These are phyloP conservation scores for Scolopax bukidnonensis DNA, from an alignment of 2,797 vertebrate species.

Conservation along the genomic window DNA sequence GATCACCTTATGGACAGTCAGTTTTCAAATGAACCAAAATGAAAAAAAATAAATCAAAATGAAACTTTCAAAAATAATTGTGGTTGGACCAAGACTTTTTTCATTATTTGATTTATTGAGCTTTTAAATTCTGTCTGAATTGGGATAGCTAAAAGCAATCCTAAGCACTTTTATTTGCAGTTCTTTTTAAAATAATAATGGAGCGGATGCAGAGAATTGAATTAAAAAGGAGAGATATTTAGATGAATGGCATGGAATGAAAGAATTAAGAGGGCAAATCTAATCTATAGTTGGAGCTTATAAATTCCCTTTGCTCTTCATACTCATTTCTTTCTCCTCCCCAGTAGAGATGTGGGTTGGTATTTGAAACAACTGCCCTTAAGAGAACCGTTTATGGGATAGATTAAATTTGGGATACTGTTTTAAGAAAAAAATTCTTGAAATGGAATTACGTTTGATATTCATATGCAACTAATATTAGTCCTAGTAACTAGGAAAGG, in stretches of 20 bases:
- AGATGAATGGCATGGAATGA: not conserved
- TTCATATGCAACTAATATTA: not conserved
- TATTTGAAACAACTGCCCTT: conserved; percentile 53
- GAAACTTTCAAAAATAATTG: not conserved
- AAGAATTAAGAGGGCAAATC: not conserved
- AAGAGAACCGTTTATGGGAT: not conserved
- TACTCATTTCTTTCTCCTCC: not conserved
- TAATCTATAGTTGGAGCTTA: not conserved
- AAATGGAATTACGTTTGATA: conserved; percentile 2
- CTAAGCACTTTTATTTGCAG: not conserved
- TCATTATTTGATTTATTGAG: not conserved
- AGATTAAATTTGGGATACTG: not conserved
- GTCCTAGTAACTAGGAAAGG: conserved; percentile 22
- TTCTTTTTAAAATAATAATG: not conserved
- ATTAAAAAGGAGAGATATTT: not conserved
- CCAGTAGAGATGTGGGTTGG: not conserved
- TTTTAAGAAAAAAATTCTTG: conserved; percentile 3
- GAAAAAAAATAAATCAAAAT: not conserved
- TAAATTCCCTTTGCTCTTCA: not conserved
- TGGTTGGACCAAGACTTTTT: not conserved
- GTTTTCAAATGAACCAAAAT: not conserved
- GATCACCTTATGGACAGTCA: not conserved
- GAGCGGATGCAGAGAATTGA: not conserved
- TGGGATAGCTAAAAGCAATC: not conserved
- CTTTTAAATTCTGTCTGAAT: not conserved